Conservation (phyloP, 2,113 vertebrate genomes). For the Neodontobutis hainanensis region DNA sequence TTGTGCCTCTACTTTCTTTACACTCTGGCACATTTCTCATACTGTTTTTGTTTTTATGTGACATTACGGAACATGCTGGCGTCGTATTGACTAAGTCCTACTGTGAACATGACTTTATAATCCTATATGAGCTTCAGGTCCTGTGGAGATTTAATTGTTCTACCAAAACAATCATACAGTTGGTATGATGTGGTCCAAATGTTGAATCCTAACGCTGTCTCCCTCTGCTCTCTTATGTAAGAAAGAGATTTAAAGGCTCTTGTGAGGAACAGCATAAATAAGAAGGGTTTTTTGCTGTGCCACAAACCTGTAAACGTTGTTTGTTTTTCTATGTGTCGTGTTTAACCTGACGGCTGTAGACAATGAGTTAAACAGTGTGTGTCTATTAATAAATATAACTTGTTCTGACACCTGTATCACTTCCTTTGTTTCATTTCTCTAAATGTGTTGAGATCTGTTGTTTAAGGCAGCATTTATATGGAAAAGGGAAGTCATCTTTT, state of each 20-base stretch:
- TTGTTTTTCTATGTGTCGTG: constrained; percentile 39
- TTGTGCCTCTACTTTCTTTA: neutral
- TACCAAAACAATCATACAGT: constrained; percentile 31
- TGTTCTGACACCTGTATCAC: constrained; percentile 45
- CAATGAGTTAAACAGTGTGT: constrained; percentile 18
- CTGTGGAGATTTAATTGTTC: constrained; percentile 42
- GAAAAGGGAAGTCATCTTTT: constrained; percentile 64
- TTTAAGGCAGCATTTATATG: constrained; percentile 13
- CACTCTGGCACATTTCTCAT: constrained; percentile 7
- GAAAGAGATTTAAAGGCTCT: constrained; percentile 25
- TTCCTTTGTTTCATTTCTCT: constrained; percentile 66
- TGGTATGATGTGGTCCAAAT: constrained; percentile 64
- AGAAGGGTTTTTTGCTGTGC: constrained; percentile 32
- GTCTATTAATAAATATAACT: constrained; percentile 61
- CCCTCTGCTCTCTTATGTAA: constrained; percentile 19
- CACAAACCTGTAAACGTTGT: constrained; percentile 47
- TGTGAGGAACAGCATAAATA: constrained; percentile 31
- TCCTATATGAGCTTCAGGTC: constrained; percentile 42
- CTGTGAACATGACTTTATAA: constrained; percentile 20
- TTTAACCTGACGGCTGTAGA: constrained; percentile 30
- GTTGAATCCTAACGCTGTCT: constrained; percentile 21
- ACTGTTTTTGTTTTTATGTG: constrained; percentile 26
- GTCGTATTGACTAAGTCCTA: too few relatives aligned
- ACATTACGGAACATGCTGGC: constrained; percentile 9
- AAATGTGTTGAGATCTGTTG: constrained; percentile 11